A percentile compares a stretch with the other conserved stretches of the same genome.
Evolutionary conservation across 1,140 invertebrate species (phyloP).

Genomic region (Teleogryllus occipitalis): DNA sequence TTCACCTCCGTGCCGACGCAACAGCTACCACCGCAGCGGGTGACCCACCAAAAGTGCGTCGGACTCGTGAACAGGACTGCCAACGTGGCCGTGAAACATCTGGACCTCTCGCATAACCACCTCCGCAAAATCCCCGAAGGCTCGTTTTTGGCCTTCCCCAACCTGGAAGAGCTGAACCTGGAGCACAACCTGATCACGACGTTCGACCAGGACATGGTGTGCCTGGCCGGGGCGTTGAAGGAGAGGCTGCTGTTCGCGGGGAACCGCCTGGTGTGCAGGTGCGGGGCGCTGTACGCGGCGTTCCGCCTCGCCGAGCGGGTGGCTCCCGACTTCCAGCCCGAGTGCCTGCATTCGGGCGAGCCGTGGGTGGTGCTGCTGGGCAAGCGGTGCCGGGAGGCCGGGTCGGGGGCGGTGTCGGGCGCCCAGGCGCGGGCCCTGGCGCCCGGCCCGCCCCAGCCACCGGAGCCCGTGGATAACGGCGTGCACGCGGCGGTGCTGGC

Average conservation of each 20-base stretch:
- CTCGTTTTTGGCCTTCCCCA: neutral
- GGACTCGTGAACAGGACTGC: neutral
- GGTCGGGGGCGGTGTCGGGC: too few relatives aligned
- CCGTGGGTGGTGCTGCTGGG: neutral
- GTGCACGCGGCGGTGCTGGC: neutral
- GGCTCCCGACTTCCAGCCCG: neutral
- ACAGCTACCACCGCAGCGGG: neutral
- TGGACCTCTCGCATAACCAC: neutral
- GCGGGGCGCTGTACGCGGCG: neutral
- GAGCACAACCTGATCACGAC: neutral
- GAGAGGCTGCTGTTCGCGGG: neutral
- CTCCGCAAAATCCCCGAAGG: neutral
- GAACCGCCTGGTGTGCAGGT: neutral
- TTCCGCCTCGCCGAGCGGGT: neutral
- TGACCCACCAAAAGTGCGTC: neutral
- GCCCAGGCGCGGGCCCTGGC: too few relatives aligned
- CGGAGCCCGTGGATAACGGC: neutral
- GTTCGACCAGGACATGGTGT: neutral
- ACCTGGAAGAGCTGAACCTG: neutral
- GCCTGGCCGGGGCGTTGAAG: neutral
- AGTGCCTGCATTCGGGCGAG: neutral
- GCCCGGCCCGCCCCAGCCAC: too few relatives aligned
- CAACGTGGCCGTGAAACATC: neutral
- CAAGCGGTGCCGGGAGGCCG: too few relatives aligned
- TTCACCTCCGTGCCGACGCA: neutral